Evolutionary conservation across 1,140 invertebrate species (phyloP), one percentile per base, ranked within the genome.

Genomic region (Drosophila erecta): DNA sequence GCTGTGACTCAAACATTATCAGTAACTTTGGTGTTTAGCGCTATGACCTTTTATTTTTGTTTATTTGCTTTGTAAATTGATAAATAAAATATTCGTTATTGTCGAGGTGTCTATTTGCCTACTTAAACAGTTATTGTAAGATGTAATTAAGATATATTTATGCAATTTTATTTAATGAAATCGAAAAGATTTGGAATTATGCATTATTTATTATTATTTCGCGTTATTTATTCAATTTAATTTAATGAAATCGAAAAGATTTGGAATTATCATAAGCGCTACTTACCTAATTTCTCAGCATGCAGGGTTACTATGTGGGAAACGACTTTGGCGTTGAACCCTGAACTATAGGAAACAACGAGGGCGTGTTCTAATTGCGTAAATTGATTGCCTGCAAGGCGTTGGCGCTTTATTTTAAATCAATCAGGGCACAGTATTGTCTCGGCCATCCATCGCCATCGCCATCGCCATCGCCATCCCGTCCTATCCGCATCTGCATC

Each of bases 351-450:
- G 4, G 41, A 15, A 43, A 47, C 37, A 33, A 15, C 24, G 17
- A 15, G 33, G 70, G 69, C 43, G 71, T 67, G 78, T 40, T 81
- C 72, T 59, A 78, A 79, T 79, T 83, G 79, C 84, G 61, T 87
- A 87, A 86, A 79, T 86, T 86, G 65, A 76, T 78, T 67, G 78
- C 56, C 62, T 44, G 49, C 43, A 27, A 62, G 41, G 41, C 38
- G 58, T 44, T 65, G 41, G 53, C 46, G 73, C 61, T 80, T 64
- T 70, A 79, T 77, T 86, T 73, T 43, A 85, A 85, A 78, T 74
- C 81, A 86, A 87, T 87, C 83, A 87, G 62, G 77, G 75, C 75
- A 69, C 44, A 37, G 30, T 59, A 78, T 71, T 56, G 43, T 56
- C 57, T 47, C 27, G 40, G 27, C 54, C 62, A 44, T 69, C 58